Conservation (phyloP, 2,888 invertebrate species). For the Agrilus cyanescens region DNA sequence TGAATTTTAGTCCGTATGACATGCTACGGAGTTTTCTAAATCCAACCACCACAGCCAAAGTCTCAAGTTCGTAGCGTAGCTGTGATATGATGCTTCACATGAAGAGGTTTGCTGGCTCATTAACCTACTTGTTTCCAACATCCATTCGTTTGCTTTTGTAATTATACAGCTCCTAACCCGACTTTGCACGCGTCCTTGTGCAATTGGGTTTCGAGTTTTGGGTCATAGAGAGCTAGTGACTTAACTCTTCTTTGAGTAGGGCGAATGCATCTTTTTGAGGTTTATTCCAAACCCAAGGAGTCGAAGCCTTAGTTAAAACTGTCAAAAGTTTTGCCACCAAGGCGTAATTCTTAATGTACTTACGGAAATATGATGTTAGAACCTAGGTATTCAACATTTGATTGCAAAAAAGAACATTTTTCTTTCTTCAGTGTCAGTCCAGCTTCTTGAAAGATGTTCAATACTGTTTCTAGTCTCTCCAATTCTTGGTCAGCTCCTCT, state of each 20-base stretch:
- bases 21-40: no score
- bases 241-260: background rate
- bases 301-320: background rate
- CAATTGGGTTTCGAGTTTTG: background rate
- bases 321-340: background rate
- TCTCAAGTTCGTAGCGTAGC: no score
- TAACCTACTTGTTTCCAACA: no score
- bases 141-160: no score
- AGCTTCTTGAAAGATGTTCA: conserved; percentile 9
- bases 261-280: background rate
- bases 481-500: conserved; percentile 16
- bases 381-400: conserved; percentile 23
- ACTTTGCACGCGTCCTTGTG: background rate
- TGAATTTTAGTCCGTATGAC: no score
- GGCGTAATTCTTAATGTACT: background rate
- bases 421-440: conserved; percentile 18
- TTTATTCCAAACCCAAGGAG: background rate
- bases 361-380: conserved; percentile 5
- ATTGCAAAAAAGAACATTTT: conserved; percentile 20
- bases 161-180: no score
- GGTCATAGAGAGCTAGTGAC: background rate
- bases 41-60: no score
- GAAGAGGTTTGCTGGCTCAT: no score
- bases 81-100: no score
- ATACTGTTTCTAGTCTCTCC: conserved; percentile 9